A percentile compares a stretch with the other conserved stretches of the same genome.
These are phyloP conservation scores for Argyra leucocephala DNA, from an alignment of 2,888 invertebrate species.

Conservation along the genomic window DNA sequence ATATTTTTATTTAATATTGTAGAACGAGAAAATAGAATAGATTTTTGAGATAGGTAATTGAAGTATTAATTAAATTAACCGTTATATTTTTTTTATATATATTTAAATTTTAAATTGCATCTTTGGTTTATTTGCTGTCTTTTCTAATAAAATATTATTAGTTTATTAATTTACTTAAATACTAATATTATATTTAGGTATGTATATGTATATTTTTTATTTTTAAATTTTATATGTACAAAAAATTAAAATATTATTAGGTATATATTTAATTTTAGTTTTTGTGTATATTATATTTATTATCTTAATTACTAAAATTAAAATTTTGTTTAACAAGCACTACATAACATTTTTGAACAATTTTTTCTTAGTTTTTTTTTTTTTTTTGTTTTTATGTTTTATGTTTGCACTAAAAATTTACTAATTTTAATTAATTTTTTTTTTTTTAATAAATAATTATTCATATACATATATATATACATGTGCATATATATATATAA, in stretches of 20 bases:
- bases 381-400: conserved; percentile 13
- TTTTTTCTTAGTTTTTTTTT: background rate
- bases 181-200: conserved; percentile 14
- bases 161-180: conserved; percentile 12
- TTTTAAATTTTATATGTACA: conserved; percentile 17
- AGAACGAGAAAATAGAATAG: too few species aligned
- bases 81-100: background rate
- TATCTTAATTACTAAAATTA: conserved; percentile 12
- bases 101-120: background rate
- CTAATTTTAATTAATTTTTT: conserved; percentile 16
- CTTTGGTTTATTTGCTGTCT: background rate
- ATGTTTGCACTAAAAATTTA: conserved; percentile 18
- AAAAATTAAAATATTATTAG: conserved; percentile 14
- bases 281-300: too few species aligned
- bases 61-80: too few species aligned
- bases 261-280: too few species aligned
- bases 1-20: too few species aligned
- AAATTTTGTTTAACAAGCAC: conserved; percentile 21
- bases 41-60: too few species aligned
- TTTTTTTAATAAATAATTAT: conserved; percentile 14
- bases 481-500: too few species aligned
- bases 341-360: conserved; percentile 13
- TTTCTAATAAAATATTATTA: background rate
- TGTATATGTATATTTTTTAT: background rate
- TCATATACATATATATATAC: too few species aligned